A percentile compares a stretch with the other conserved stretches of the same genome.
phyloP scores from a whole-genome alignment of 2,797 vertebrate species.

The Otolemur crassicaudatus region DNA sequence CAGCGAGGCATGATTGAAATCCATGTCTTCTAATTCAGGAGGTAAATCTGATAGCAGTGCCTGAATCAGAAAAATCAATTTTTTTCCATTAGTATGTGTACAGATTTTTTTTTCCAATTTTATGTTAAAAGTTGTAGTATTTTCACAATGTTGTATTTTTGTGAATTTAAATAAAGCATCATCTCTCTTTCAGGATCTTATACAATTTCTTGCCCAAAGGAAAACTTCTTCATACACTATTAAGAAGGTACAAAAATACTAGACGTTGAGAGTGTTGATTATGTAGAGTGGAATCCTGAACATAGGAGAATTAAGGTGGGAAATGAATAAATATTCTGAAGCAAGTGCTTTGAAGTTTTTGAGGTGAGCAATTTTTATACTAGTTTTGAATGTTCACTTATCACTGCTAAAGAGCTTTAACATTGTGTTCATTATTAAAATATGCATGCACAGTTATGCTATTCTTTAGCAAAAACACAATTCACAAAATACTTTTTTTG shows the following conservation, averaged over 20 bases:
- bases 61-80: conserved; percentile 85
- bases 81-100: conserved; percentile 14
- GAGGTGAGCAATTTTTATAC: conserved; percentile 30
- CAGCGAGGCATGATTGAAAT: conserved; percentile 88
- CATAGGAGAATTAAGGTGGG: conserved; percentile 4
- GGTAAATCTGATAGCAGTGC: conserved; percentile 97
- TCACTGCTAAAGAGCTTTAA: conserved; percentile 44
- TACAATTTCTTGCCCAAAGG: conserved; percentile 16
- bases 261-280: conserved; percentile 28
- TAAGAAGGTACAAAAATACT: conserved; percentile 52
- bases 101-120: neutral
- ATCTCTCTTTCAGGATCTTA: conserved; percentile 24
- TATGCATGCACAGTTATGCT: conserved; percentile 19
- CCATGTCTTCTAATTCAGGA: conserved; percentile 95
- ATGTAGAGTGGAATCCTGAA: neutral
- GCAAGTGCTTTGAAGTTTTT: conserved; percentile 43
- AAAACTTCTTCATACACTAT: conserved; percentile 28
- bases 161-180: conserved; percentile 42
- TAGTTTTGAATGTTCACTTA: conserved; percentile 52
- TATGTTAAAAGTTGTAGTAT: conserved; percentile 25
- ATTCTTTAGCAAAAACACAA: conserved; percentile 15
- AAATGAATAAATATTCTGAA: conserved; percentile 57
- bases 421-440: conserved; percentile 58
- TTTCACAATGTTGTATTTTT: conserved; percentile 38
- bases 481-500: conserved; percentile 23